Evolutionary conservation across 2,113 vertebrate species (phyloP).

Genomic region (Aptenodytes patagonicus): DNA sequence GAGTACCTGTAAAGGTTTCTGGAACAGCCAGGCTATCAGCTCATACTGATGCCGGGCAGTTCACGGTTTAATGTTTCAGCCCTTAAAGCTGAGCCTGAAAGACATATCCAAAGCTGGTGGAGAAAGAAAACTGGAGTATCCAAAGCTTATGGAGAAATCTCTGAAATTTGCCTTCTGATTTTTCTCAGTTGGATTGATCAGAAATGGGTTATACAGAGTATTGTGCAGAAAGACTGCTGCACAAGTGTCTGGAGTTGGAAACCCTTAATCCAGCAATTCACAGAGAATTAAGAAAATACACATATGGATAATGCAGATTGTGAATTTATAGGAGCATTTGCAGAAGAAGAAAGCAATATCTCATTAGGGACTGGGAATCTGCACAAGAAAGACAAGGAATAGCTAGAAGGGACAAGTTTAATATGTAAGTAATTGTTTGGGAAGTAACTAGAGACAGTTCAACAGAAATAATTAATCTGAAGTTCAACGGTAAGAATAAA

Average conservation of each 20-base stretch:
- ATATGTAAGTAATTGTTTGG: background rate
- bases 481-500: background rate
- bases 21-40: background rate
- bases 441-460: background rate
- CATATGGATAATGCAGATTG: background rate
- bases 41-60: background rate
- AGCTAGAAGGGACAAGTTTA: constrained; percentile 20
- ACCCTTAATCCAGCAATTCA: constrained; percentile 4
- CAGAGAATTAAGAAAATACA: constrained; percentile 35
- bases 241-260: background rate
- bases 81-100: background rate
- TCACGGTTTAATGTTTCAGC: background rate
- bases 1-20: background rate
- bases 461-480: constrained; percentile 23
- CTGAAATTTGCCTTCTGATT: background rate
- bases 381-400: background rate
- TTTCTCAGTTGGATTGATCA: background rate
- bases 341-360: background rate
- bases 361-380: constrained; percentile 7
- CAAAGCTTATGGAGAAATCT: background rate
- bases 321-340: constrained; percentile 18
- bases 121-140: background rate
- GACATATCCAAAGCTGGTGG: background rate
- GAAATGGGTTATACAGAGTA: background rate
- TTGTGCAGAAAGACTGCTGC: background rate